Evolutionary conservation across 2,888 invertebrate species (phyloP).

Genomic region (Enchytraeus crypticus): DNA sequence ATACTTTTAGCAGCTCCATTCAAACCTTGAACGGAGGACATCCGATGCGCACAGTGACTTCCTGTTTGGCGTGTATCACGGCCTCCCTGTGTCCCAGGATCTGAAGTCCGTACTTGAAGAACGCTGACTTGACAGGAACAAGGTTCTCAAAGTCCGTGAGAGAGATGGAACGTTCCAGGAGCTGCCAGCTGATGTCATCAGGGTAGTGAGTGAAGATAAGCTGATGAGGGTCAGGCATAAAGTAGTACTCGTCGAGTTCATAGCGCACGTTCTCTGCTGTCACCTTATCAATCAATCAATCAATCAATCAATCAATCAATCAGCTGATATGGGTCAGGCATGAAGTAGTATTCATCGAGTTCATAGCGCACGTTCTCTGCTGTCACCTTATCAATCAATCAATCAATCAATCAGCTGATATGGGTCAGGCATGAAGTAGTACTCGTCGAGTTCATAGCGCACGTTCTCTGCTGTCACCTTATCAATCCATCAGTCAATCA

Average conservation of each 20-base stretch:
- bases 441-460: too few species aligned
- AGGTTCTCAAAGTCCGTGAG: constrained; percentile 47
- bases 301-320: too few species aligned
- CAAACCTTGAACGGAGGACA: constrained; percentile 37
- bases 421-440: too few species aligned
- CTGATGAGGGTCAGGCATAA: constrained; percentile 46
- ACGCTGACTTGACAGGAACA: constrained; percentile 48
- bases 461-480: too few species aligned
- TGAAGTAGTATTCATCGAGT: too few species aligned
- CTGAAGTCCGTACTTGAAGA: constrained; percentile 47
- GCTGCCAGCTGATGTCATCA: constrained; percentile 47
- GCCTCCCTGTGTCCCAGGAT: constrained; percentile 45
- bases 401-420: too few species aligned
- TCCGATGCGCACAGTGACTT: constrained; percentile 41
- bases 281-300: too few species aligned
- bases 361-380: too few species aligned
- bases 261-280: constrained; percentile 43
- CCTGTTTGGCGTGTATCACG: constrained; percentile 40
- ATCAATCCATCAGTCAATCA: too few species aligned
- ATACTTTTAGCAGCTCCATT: too few species aligned
- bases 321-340: too few species aligned
- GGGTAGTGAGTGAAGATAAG: constrained; percentile 49
- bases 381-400: too few species aligned
- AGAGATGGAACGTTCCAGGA: constrained; percentile 38
- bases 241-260: constrained; percentile 47